Evolutionary conservation across 2,113 vertebrate genomes (phyloP).

Genomic region (Vulpes lagopus): DNA sequence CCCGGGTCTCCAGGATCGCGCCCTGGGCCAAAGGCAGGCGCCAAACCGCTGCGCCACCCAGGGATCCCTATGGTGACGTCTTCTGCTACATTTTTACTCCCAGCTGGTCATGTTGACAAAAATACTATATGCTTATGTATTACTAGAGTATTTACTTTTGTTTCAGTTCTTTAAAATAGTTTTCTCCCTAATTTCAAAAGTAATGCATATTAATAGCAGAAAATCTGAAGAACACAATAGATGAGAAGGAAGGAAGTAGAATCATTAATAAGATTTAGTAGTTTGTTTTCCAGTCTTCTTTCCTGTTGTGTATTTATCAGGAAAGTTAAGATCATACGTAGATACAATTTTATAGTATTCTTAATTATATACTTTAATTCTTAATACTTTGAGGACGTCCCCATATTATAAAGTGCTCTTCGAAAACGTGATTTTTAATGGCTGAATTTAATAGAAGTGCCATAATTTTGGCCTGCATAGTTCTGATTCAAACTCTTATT

Average conservation of each 20-base stretch:
- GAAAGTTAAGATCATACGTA: background rate
- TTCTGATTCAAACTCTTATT: conserved; percentile 28
- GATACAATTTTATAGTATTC: background rate
- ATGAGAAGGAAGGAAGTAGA: background rate
- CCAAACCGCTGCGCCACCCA: no score
- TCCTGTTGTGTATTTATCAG: conserved; percentile 1
- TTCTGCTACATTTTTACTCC: background rate
- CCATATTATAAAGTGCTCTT: background rate
- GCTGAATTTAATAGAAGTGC: background rate
- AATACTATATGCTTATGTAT: background rate
- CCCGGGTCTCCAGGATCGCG: no score
- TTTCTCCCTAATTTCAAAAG: background rate
- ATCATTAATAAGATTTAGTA: background rate
- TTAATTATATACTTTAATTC: conserved; percentile 15
- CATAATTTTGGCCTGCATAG: background rate
- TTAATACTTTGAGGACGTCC: background rate
- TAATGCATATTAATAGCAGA: background rate
- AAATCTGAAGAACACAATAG: background rate
- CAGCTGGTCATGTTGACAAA: background rate
- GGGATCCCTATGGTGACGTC: background rate
- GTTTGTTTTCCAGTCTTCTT: background rate
- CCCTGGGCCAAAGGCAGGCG: no score
- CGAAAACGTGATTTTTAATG: conserved; percentile 20
- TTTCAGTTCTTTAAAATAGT: background rate
- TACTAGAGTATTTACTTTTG: conserved; percentile 2